Percentiles rank a stretch among this genome's conserved stretches.
Conservation (phyloP, 2,797 vertebrate genomes). For the Sciurus vulgaris region DNA sequence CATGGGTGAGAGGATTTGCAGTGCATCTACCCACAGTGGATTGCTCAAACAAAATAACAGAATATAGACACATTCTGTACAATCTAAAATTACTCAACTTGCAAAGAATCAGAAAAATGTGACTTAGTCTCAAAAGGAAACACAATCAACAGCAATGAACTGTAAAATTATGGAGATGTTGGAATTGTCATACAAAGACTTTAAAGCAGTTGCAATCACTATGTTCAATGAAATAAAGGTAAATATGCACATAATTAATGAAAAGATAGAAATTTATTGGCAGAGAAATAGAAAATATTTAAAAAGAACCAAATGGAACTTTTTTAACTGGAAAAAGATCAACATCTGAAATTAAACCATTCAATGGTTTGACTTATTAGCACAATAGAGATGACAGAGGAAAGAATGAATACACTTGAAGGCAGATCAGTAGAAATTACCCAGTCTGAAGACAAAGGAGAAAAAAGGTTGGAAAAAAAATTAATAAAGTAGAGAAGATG, state of each 20-base stretch:
- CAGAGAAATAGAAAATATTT: constrained; percentile 29
- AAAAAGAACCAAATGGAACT: neutral
- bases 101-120: neutral
- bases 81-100: neutral
- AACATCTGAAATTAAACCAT: constrained; percentile 41
- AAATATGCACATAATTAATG: neutral
- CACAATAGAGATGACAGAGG: neutral
- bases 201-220: neutral
- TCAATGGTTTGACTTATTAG: neutral
- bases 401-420: neutral
- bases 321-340: constrained; percentile 1
- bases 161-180: neutral
- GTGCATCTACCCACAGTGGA: neutral
- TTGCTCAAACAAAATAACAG: neutral
- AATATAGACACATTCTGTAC: neutral
- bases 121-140: neutral
- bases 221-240: neutral
- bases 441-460: constrained; percentile 25
- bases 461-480: neutral
- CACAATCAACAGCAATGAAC: neutral
- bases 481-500: neutral
- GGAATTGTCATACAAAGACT: neutral
- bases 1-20: rapidly evolving
- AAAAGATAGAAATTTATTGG: constrained; percentile 10
- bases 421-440: neutral